phyloP scores from a whole-genome alignment of 2,888 invertebrate genomes.

The Mesochorus sp. region DNA sequence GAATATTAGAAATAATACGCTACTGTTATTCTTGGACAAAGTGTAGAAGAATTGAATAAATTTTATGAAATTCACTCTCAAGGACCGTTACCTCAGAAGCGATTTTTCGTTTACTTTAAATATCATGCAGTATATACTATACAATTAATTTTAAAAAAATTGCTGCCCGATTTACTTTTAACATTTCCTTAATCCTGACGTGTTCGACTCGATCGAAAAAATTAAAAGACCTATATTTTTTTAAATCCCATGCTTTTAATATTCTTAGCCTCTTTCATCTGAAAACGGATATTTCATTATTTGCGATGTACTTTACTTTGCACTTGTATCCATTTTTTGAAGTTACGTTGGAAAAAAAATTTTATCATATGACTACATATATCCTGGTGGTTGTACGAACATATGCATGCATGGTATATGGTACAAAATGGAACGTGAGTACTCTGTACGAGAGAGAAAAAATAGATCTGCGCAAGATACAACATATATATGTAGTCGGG shows the following conservation, averaged over 20 bases:
- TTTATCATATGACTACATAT: slow-evolving; percentile 13
- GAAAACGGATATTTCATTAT: slow-evolving; percentile 3
- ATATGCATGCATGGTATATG: background rate
- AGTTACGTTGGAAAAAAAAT: slow-evolving; percentile 15
- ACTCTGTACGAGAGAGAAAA: slow-evolving; percentile 18
- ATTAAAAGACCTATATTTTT: too few species aligned
- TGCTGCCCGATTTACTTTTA: slow-evolving; percentile 14
- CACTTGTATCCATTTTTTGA: slow-evolving; percentile 20
- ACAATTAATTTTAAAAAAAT: too few species aligned
- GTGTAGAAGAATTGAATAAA: too few species aligned
- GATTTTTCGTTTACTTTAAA: too few species aligned
- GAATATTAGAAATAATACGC: too few species aligned
- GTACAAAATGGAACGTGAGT: background rate
- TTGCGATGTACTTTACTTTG: slow-evolving; percentile 28
- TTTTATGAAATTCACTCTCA: too few species aligned
- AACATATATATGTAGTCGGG: background rate
- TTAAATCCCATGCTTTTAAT: background rate
- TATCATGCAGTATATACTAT: too few species aligned
- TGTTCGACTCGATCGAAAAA: too few species aligned
- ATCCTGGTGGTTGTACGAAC: background rate
- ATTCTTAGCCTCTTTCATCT: background rate
- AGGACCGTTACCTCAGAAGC: too few species aligned
- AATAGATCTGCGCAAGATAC: slow-evolving; percentile 17
- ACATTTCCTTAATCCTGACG: background rate
- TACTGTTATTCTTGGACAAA: too few species aligned